A percentile compares a stretch with the other conserved stretches of the same genome.
Conservation (phyloP, 2,888 invertebrate species). For the Cerastoderma edule region DNA sequence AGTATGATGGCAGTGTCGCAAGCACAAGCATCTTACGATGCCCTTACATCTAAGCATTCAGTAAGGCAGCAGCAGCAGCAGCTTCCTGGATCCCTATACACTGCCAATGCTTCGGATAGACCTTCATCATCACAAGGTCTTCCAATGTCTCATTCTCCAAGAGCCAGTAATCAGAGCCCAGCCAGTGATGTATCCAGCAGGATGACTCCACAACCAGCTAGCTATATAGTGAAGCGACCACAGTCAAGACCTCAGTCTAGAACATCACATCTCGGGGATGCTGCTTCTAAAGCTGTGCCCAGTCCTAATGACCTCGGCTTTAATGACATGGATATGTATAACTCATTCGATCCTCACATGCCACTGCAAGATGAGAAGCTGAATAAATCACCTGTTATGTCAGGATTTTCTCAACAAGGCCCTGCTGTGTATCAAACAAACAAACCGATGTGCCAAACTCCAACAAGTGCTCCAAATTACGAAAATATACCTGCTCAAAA, state of each 20-base stretch:
- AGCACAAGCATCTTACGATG: background rate
- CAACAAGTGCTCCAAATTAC: background rate
- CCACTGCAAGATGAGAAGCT: background rate
- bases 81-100: background rate
- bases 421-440: constrained; percentile 7
- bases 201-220: background rate
- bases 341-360: background rate
- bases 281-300: background rate
- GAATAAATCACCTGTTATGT: constrained; percentile 4
- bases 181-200: constrained; percentile 4
- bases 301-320: background rate
- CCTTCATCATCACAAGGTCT: background rate
- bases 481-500: background rate
- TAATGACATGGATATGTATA: constrained; percentile 5
- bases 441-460: constrained; percentile 10
- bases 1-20: constrained; percentile 7
- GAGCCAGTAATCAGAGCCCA: constrained; percentile 18
- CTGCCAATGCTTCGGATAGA: background rate
- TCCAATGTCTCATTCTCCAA: constrained; percentile 5
- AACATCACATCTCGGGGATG: background rate
- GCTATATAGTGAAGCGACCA: constrained; percentile 12
- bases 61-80: background rate
- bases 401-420: background rate
- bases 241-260: constrained; percentile 20
- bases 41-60: background rate